Evolutionary conservation across 2,797 vertebrate species (phyloP).

Genomic region (Mus caroli): DNA sequence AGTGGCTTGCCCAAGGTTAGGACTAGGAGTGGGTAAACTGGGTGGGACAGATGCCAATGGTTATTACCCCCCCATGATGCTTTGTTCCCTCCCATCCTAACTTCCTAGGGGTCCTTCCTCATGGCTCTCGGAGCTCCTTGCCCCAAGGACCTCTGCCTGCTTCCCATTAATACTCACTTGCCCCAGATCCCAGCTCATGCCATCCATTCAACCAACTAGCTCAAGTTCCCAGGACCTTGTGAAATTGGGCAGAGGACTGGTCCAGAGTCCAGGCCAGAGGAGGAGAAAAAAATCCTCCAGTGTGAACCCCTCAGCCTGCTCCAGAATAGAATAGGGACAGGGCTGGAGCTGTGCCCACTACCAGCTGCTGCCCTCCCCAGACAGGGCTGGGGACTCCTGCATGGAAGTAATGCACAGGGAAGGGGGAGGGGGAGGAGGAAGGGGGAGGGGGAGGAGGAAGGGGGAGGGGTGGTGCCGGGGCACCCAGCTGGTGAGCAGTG

Average conservation of each 20-base stretch:
- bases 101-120: not conserved
- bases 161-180: not conserved
- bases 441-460: not conserved
- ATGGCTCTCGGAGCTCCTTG: too few species aligned
- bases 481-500: constrained; percentile 83
- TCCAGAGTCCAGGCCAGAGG: not conserved
- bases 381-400: not conserved
- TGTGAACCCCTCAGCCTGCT: not conserved
- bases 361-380: not conserved
- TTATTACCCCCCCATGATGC: not conserved
- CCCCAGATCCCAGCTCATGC: not conserved
- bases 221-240: not conserved
- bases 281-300: not conserved
- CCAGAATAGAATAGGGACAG: too few species aligned
- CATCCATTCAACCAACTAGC: not conserved
- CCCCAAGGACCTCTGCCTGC: not conserved
- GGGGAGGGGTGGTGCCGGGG: not conserved
- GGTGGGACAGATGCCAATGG: not conserved
- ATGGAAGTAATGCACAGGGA: not conserved
- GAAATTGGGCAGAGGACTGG: not conserved
- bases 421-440: not conserved
- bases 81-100: fast-evolving
- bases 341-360: not conserved
- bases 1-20: not conserved
- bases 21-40: not conserved